Evolutionary conservation across 2,797 vertebrate genomes (phyloP).

Genomic region (Masticophis lateralis): DNA sequence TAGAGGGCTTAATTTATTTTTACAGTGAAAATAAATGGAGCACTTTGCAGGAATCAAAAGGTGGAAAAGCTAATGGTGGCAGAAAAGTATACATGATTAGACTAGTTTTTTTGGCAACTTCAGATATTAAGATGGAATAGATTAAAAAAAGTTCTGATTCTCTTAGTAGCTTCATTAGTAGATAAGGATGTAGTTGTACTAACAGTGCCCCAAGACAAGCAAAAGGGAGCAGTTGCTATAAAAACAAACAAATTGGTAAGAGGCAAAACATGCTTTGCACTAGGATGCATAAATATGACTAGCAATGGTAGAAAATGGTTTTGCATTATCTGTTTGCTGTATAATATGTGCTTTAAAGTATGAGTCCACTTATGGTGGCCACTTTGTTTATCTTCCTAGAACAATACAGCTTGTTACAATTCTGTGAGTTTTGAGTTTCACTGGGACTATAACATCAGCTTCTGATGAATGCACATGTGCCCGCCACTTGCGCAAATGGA

Average conservation of each 20-base stretch:
- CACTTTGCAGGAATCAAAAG: not conserved
- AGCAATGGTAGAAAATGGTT: not conserved
- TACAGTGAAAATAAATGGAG: conserved; percentile 23
- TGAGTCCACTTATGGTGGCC: not conserved
- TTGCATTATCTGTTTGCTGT: not conserved
- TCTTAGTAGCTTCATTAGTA: not conserved
- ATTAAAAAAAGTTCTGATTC: not conserved
- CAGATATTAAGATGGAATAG: not conserved
- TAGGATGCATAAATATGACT: not conserved
- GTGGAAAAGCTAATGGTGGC: not conserved
- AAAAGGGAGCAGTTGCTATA: not conserved
- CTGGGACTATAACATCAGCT: not conserved
- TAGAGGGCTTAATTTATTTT: conserved; percentile 20
- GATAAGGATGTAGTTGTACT: not conserved
- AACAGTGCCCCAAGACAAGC: not conserved
- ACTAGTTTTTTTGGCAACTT: not conserved
- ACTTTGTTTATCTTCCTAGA: not conserved
- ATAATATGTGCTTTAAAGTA: not conserved
- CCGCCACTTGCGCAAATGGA: too few species aligned
- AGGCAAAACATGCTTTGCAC: not conserved
- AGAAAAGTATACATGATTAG: not conserved
- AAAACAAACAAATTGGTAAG: not conserved
- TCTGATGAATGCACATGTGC: not conserved
- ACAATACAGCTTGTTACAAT: not conserved
- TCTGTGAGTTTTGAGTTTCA: not conserved